Base-by-base conservation (phyloP, 2,113 vertebrate species). In the Echinops telfairi region DNA sequence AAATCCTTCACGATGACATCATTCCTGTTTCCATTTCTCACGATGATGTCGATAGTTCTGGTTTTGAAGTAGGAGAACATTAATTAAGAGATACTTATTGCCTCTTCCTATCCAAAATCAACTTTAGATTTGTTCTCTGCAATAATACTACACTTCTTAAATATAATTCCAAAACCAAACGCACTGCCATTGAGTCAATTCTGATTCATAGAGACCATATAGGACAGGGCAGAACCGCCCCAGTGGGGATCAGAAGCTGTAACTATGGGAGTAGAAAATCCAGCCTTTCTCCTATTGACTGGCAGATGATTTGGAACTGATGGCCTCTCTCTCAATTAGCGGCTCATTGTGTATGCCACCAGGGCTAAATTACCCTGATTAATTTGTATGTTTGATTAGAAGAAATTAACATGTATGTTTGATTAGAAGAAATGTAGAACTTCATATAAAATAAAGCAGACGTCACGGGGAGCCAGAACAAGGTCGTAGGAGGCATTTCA, bases 351-450 rank as follows among this genome's bases (percentile, higher is more conserved):
- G 47, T 53, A 53, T 53, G 47, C 47, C 47, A 53, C 9, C 47
- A 53, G 47, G 12, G 47, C 47, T 86, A 70, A 88, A 6, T 89
- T 58, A 40, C 70, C 64, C 43, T 68, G 25, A 22, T 87, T 86
- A n/a, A 80, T 82, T 85, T 75, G 85, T 9, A 22, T 38, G 15
- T 82, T 12, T 88, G 71, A 81, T 83, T 79, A 78, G 22, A 76
- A 83, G 84, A 88, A n/a, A 80, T 82, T 85, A 25, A 92, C 94
- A 80, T 75, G 85, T 9, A 22, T 38, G 15, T 82, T 12, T 88
- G 71, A 81, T 83, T 79, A 78, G 22, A 76, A 83, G 84, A 90
- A 58, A 64, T 15, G 1, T 27, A 40, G 64, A 76, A 36, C 36
- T 68, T 86, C 25, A n/a, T 70, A 29, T 1, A 14, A 57, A 95